A percentile compares a stretch with the other conserved stretches of the same genome.
phyloP scores from a whole-genome alignment of 2,888 invertebrate species.

The Vandiemenella viatica region DNA sequence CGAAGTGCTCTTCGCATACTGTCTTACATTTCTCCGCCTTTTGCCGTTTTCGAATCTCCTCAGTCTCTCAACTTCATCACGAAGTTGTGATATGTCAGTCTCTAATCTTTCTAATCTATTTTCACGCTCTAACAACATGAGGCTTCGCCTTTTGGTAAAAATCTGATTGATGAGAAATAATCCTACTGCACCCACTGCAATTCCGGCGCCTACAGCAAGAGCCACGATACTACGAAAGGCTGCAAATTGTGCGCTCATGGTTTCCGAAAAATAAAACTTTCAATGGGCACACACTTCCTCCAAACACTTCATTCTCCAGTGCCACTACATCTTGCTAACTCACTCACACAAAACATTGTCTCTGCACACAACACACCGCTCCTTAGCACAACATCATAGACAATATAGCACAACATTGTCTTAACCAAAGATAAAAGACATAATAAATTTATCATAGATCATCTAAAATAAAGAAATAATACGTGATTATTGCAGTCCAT shows the following conservation, averaged over 20 bases:
- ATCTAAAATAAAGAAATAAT: no score
- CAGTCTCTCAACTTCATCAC: constrained; percentile 18
- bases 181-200: constrained; percentile 22
- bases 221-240: constrained; percentile 18
- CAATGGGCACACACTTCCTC: no score
- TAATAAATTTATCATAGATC: no score
- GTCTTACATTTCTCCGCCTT: background rate
- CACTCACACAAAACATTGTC: no score
- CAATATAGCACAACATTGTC: no score
- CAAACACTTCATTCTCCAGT: no score
- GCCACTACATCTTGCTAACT: no score
- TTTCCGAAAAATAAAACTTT: no score
- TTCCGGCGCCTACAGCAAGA: constrained; percentile 22
- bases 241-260: constrained; percentile 15
- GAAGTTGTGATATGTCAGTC: constrained; percentile 19
- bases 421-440: no score
- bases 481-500: no score
- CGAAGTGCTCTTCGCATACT: background rate
- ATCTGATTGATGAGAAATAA: constrained; percentile 21
- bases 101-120: constrained; percentile 19
- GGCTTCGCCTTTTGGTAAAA: constrained; percentile 19
- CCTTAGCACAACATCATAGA: no score
- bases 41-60: background rate
- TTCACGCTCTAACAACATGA: constrained; percentile 19
- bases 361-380: no score